Conservation (phyloP, 2,888 invertebrate species). For the Alitta virens region DNA sequence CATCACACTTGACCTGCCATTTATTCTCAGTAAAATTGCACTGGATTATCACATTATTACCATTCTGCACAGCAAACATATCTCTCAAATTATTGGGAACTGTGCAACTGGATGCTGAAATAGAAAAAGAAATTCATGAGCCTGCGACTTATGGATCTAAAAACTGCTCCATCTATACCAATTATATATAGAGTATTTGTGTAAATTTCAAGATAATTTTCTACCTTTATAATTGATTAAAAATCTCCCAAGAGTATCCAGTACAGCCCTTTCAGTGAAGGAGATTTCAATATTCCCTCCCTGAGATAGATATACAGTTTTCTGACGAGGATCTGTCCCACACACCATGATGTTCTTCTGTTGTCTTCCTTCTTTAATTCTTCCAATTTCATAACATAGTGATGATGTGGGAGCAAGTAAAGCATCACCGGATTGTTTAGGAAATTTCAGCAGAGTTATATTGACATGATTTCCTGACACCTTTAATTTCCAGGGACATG, state of each 20-base stretch:
- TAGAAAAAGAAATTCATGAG: no score
- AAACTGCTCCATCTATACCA: background rate
- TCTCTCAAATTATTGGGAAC: no score
- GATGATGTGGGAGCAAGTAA: background rate
- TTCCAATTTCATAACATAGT: constrained; percentile 9
- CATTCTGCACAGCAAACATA: no score
- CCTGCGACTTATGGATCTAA: no score
- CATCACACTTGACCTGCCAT: no score
- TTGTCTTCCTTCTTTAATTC: background rate
- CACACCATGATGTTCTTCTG: constrained; percentile 11
- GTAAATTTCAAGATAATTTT: background rate
- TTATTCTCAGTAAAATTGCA: no score
- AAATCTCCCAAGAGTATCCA: constrained; percentile 10
- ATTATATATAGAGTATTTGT: background rate
- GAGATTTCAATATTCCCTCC: constrained; percentile 7
- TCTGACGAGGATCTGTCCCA: background rate
- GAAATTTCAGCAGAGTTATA: background rate
- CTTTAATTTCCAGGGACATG: background rate
- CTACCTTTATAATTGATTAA: constrained; percentile 20
- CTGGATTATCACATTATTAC: no score
- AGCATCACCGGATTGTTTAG: background rate
- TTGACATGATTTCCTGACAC: background rate
- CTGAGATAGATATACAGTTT: constrained; percentile 10
- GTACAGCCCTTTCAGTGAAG: constrained; percentile 7
- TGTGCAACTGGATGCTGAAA: no score